Evolutionary conservation across 37 sponge, comb jelly and placozoan genomes (phyloP), one percentile per base, ranked within the genome.

Genomic region (Spongilla lacustris): DNA sequence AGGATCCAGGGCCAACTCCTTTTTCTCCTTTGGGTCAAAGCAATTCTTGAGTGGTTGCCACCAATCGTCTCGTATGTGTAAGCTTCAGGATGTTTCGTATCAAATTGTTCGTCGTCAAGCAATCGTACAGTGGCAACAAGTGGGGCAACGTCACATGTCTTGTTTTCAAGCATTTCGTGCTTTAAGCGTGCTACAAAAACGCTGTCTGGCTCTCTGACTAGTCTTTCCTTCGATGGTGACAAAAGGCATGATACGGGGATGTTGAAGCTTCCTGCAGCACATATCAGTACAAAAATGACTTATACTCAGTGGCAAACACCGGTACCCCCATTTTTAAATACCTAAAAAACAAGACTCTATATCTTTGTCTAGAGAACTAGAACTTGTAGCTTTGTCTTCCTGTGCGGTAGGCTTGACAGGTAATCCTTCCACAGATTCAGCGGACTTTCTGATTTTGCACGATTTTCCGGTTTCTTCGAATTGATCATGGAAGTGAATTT

Each of bases 41-140:
- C 85, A n/a, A 34, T 32, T 35, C 85, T 75, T 29, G 85, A 84
- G 68, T 84, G 26, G 68, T 84, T 84, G 11, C 85, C 85, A 3
- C 85, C 85, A 35, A 84, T 29, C 9, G 77, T 76, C n/a, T 84
- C 85, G 25, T 84, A 84, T 17, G 4, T 67, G 69, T 76, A 84
- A 35, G 77, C 85, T 41, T 84, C 85, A 24, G 76, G 76, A 30
- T 76, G 77, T n/a, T 67, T 23, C 23, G 26, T 11, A 35, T 84
- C 85, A 67, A 76, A 84, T 22, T 67, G 26, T 32, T 84, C 77
- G 19, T 36, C 81, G 8, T 81, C 71, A 35, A 24, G 28, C 26
- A 67, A 35, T 22, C 8, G 24, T 2, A 84, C 67, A 3, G 67
- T 32, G 11, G 41, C 77, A 33, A 84, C 11, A 6, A 84, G 10